phyloP scores from a whole-genome alignment of 2,888 invertebrate species.

The Clivina fossor region DNA sequence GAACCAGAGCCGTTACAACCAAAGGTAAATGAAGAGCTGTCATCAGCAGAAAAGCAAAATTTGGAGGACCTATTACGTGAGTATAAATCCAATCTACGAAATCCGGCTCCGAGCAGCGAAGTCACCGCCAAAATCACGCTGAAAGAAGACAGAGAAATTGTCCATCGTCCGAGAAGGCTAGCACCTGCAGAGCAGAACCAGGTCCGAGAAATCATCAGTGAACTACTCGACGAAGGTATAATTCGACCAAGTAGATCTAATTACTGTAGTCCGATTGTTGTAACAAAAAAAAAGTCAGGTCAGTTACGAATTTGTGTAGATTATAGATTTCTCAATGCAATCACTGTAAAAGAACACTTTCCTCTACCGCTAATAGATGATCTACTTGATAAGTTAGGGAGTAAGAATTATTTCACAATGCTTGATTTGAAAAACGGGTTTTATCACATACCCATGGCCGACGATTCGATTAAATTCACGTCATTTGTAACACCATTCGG shows the following conservation, averaged over 20 bases:
- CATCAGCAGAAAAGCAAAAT: not conserved
- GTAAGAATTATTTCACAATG: constrained; percentile 36
- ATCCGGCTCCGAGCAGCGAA: not conserved
- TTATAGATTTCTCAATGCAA: constrained; percentile 36
- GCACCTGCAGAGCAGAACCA: constrained; percentile 25
- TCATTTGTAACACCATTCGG: constrained; percentile 40
- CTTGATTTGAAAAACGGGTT: constrained; percentile 41
- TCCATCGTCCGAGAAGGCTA: constrained; percentile 22
- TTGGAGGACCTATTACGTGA: not conserved
- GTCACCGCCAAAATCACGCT: not conserved
- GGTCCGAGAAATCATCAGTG: constrained; percentile 26
- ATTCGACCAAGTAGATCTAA: constrained; percentile 36
- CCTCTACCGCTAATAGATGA: constrained; percentile 39
- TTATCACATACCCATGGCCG: constrained; percentile 36
- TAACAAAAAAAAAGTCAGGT: constrained; percentile 35
- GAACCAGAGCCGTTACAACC: not conserved
- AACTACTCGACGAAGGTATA: constrained; percentile 27
- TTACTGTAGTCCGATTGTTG: constrained; percentile 35
- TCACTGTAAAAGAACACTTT: constrained; percentile 35
- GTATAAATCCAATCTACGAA: not conserved
- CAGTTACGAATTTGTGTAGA: constrained; percentile 35
- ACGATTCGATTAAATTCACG: constrained; percentile 38
- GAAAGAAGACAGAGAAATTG: not conserved
- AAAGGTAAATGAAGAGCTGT: not conserved
- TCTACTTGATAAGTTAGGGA: constrained; percentile 34